These are phyloP conservation scores for Liparis tanakae DNA, from an alignment of 2,797 vertebrate species.

Conservation along the genomic window DNA sequence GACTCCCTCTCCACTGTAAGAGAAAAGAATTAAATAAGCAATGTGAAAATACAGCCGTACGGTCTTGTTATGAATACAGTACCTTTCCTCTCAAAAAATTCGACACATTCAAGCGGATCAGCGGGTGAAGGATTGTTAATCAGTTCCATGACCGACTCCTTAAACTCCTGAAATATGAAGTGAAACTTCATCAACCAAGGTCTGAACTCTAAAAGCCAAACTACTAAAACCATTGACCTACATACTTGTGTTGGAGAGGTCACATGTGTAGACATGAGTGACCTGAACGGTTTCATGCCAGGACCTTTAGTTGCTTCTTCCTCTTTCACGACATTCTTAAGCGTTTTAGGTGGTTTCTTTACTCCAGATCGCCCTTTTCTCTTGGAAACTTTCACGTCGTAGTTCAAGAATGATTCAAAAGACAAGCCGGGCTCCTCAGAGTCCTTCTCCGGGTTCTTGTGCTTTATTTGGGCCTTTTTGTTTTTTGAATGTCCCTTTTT, in stretches of 20 bases:
- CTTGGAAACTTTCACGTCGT: constrained; percentile 78
- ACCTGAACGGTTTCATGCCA: constrained; percentile 36
- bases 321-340: constrained; percentile 53
- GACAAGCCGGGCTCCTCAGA: constrained; percentile 81
- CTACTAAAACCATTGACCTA: not conserved
- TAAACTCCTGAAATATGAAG: constrained; percentile 57
- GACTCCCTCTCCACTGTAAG: constrained; percentile 62
- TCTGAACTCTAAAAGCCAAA: not conserved
- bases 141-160: constrained; percentile 82
- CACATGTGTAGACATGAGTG: not conserved
- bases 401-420: constrained; percentile 90
- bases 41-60: not conserved
- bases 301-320: constrained; percentile 23
- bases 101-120: constrained; percentile 77
- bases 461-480: constrained; percentile 52
- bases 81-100: constrained; percentile 84
- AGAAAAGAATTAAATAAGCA: not conserved
- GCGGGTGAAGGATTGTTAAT: constrained; percentile 84
- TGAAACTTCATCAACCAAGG: not conserved
- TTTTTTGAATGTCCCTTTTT: constrained; percentile 32
- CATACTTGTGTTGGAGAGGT: constrained; percentile 53
- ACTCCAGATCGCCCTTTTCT: constrained; percentile 61
- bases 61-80: constrained; percentile 30
- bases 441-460: constrained; percentile 24
- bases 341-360: constrained; percentile 61